phyloP scores from a whole-genome alignment of 2,113 vertebrate species.

The Tinamus guttatus region DNA sequence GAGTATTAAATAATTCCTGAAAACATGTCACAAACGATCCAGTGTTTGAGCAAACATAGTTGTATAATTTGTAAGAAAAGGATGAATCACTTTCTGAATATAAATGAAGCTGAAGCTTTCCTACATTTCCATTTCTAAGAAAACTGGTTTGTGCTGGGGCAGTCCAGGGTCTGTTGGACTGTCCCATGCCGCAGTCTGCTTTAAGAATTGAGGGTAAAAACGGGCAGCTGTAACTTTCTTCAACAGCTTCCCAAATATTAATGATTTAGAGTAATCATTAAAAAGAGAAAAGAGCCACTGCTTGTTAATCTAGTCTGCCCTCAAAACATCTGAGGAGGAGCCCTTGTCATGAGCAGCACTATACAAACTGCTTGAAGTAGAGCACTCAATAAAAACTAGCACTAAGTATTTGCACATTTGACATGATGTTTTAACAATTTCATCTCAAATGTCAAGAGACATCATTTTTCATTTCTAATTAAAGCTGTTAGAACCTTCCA shows the following conservation, averaged over 20 bases:
- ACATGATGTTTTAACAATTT: neutral
- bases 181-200: neutral
- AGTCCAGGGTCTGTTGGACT: neutral
- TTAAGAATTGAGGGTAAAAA: neutral
- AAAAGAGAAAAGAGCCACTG: neutral
- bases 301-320: neutral
- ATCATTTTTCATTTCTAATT: neutral
- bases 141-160: neutral
- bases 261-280: neutral
- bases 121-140: neutral
- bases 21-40: neutral
- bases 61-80: slow-evolving; percentile 16
- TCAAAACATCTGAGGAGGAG: neutral
- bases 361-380: neutral
- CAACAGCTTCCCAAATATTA: neutral
- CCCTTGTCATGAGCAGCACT: neutral
- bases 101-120: neutral
- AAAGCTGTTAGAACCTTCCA: neutral
- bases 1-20: slow-evolving; percentile 30
- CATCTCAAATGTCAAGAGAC: neutral
- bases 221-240: neutral
- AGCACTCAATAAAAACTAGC: neutral
- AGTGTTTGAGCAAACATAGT: neutral
- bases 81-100: neutral
- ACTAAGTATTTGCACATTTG: neutral